Evolutionary conservation across 2,797 vertebrate species (phyloP).

Genomic region (Leucoraja ocellata): DNA sequence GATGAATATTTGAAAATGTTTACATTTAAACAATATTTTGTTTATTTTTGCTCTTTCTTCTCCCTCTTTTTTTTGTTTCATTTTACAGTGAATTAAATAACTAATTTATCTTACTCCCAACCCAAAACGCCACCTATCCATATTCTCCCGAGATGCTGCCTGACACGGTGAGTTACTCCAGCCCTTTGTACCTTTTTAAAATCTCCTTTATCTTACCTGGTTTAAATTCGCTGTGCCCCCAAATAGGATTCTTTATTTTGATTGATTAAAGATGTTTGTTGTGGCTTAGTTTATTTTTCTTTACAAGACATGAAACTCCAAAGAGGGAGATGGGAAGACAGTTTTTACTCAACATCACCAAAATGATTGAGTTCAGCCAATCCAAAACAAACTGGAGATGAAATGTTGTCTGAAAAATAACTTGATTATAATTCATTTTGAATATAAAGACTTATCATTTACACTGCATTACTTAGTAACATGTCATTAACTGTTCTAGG

Average conservation of each 20-base stretch:
- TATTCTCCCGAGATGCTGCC: too few species aligned
- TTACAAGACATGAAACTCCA: not conserved
- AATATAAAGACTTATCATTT: not conserved
- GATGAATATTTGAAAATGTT: not conserved
- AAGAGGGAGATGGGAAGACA: not conserved
- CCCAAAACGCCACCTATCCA: too few species aligned
- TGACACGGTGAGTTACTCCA: too few species aligned
- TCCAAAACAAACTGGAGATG: not conserved
- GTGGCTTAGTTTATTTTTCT: not conserved
- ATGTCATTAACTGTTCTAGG: not conserved
- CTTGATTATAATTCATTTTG: not conserved
- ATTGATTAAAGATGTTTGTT: too few species aligned
- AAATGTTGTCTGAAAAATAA: not conserved
- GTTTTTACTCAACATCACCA: not conserved
- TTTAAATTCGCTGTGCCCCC: not conserved
- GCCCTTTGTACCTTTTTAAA: too few species aligned
- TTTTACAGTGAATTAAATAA: not conserved
- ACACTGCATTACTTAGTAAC: not conserved
- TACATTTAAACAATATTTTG: not conserved
- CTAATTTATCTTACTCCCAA: not conserved
- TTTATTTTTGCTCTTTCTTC: not conserved
- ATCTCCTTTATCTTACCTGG: not conserved
- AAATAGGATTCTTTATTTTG: not conserved
- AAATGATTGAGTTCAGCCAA: not conserved
- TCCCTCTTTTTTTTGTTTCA: not conserved